Percentiles rank a stretch among this genome's conserved stretches.
These are phyloP conservation scores for Tetropium fuscum DNA, from an alignment of 2,888 invertebrate genomes.

Conservation along the genomic window DNA sequence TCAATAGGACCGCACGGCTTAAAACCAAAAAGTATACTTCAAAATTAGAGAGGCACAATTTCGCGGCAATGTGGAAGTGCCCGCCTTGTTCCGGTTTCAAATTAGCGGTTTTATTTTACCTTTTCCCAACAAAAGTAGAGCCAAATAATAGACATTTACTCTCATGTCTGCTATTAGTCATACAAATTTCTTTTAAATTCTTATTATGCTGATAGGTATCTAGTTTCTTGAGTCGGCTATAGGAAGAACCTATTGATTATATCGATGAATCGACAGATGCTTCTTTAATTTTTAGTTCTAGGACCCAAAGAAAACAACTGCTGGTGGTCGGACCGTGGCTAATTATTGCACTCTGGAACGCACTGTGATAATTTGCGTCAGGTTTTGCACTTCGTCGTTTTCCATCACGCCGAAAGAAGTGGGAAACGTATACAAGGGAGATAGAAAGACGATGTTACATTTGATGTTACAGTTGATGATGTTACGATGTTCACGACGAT, in stretches of 20 bases:
- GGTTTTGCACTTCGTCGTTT: neutral
- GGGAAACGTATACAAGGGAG: no score
- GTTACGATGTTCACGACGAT: no score
- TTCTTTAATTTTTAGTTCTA: slow-evolving; percentile 45
- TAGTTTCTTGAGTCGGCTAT: slow-evolving; percentile 44
- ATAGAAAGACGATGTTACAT: no score
- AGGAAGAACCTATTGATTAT: slow-evolving; percentile 51
- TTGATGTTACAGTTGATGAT: no score
- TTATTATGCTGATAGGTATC: slow-evolving; percentile 48
- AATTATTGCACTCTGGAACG: neutral
- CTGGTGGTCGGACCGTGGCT: slow-evolving; percentile 19
- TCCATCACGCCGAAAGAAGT: no score
- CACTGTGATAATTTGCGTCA: neutral
- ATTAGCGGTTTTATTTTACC: slow-evolving; percentile 62
- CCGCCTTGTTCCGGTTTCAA: slow-evolving; percentile 61
- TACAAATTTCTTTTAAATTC: slow-evolving; percentile 23
- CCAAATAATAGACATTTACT: slow-evolving; percentile 58
- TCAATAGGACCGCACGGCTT: slow-evolving; percentile 3
- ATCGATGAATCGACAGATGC: slow-evolving; percentile 52
- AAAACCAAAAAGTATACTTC: slow-evolving; percentile 10
- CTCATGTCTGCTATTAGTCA: slow-evolving; percentile 45
- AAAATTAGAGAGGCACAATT: slow-evolving; percentile 6
- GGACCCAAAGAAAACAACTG: slow-evolving; percentile 33
- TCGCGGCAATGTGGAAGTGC: slow-evolving; percentile 33
- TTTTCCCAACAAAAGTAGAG: slow-evolving; percentile 50